A percentile compares a stretch with the other conserved stretches of the same genome.
These are phyloP conservation scores for Glossophaga mutica DNA, from an alignment of 2,797 vertebrate genomes.

Conservation along the genomic window DNA sequence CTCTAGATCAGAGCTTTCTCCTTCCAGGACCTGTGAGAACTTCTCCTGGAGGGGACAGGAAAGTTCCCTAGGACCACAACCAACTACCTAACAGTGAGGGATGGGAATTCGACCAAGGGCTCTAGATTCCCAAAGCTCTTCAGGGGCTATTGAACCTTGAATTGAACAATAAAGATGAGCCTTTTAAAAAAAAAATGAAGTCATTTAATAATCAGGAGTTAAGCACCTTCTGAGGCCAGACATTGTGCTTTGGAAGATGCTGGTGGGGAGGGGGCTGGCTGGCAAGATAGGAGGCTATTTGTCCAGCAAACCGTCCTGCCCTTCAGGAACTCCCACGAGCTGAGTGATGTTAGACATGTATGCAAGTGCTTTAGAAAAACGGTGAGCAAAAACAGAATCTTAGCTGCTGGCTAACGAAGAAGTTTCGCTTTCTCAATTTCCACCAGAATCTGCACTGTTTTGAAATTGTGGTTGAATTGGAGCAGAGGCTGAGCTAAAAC, in stretches of 20 bases:
- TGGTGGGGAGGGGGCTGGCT: rapidly evolving
- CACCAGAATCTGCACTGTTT: slow-evolving; percentile 39
- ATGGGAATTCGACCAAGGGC: neutral
- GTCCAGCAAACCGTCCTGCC: neutral
- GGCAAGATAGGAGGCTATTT: neutral
- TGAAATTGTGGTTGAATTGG: slow-evolving; percentile 51
- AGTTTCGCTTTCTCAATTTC: slow-evolving; percentile 61
- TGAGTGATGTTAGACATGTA: neutral
- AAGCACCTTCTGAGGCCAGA: neutral
- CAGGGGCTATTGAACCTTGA: neutral
- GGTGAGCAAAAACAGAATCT: neutral
- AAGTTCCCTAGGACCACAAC: neutral
- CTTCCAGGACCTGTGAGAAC: neutral
- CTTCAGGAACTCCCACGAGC: neutral
- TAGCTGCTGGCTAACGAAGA: neutral
- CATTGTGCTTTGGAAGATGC: neutral
- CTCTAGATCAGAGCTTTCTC: neutral
- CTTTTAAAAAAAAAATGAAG: neutral
- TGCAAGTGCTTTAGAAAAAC: neutral
- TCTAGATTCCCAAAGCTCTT: neutral
- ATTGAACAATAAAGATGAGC: slow-evolving; percentile 8
- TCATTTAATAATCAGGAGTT: neutral
- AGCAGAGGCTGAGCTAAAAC: slow-evolving; percentile 37
- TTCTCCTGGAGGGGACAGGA: neutral
- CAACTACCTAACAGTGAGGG: neutral